Evolutionary conservation across 2,113 vertebrate species (phyloP), one percentile per base, ranked within the genome.

Genomic region (Cariama cristata): DNA sequence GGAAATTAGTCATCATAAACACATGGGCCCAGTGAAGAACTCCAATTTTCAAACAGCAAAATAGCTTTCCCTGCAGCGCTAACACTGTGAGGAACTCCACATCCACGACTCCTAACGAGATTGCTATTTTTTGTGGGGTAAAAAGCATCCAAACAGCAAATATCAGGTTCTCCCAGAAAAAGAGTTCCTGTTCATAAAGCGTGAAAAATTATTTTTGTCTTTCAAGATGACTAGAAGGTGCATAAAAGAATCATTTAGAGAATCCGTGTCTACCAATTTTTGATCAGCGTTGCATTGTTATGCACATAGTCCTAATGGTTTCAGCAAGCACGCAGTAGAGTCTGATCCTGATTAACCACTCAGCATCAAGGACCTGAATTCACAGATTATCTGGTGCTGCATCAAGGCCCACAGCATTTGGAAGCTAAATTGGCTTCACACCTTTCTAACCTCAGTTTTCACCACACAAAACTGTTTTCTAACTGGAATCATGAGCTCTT

Each of bases 1-100:
- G 73, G 89, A 97, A 96, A 95, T 97, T 94, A 96, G 94, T 96
- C 96, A 97, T 94, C 86, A 52, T 49, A 91, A 95, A 96, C 93
- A 89, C 28, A 58, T 94, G 95, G 88, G 77, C 73, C 73, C 83
- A 81, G 52, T 62, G 49, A 94, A 92, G 45, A 94, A 73, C 77
- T 96, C 60, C 93, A 96, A 64, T 76, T 92, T 79, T 79, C 23
- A 86, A 88, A 86, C 33, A 84, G 88, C 23, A 68, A 33, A 97
- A 94, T 47, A 89, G 93, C 64, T 94, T 93, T 89, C 67, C 56
- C 76, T 94, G 86, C 93, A 89, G 64, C 23, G 69, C 73, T 94
- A 85, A 85, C 56, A 27, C 76, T 38, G 19, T 32, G n/a, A 53
- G 45, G 80, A 97, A 93, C 73, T 93, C 74, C 74, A 64, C 40